phyloP scores from a whole-genome alignment of 1,140 invertebrate species.

The Cylas formicarius region DNA sequence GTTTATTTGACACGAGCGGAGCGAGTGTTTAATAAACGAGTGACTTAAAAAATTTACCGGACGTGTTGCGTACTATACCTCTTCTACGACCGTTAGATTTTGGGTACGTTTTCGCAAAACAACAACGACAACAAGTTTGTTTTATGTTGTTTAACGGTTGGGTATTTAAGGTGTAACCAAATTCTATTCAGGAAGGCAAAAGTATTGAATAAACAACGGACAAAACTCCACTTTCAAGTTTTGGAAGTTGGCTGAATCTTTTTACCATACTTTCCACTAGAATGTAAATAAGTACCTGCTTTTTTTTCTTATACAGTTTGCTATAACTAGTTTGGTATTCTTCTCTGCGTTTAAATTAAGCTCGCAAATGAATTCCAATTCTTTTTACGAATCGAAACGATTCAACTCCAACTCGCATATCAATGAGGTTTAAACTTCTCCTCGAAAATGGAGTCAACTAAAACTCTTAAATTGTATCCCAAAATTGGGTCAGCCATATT shows the following conservation, averaged over 20 bases:
- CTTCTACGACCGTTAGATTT: no score
- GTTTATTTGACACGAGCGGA: no score
- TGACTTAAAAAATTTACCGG: no score
- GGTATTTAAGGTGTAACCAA: conserved; percentile 50
- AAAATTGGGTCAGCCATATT: no score
- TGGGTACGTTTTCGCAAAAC: no score
- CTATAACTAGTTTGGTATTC: conserved; percentile 18
- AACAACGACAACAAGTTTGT: no score
- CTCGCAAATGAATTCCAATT: conserved; percentile 31
- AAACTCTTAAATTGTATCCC: no score
- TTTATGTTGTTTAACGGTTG: conserved; percentile 51
- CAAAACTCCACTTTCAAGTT: conserved; percentile 43
- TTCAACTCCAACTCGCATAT: no score
- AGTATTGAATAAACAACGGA: conserved; percentile 48
- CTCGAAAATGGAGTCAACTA: no score
- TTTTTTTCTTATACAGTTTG: conserved; percentile 14
- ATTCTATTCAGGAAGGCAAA: conserved; percentile 54
- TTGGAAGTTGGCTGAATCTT: conserved; percentile 18
- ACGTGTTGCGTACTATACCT: no score
- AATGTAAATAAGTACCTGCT: conserved; percentile 18
- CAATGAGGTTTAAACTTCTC: no score
- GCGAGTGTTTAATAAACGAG: no score
- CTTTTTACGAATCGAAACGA: conserved; percentile 27
- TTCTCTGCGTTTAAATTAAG: conserved; percentile 22
- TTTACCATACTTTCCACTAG: conserved; percentile 22